Base-by-base conservation (phyloP, 2,113 vertebrate genomes). In the Hemiscyllium ocellatum region DNA sequence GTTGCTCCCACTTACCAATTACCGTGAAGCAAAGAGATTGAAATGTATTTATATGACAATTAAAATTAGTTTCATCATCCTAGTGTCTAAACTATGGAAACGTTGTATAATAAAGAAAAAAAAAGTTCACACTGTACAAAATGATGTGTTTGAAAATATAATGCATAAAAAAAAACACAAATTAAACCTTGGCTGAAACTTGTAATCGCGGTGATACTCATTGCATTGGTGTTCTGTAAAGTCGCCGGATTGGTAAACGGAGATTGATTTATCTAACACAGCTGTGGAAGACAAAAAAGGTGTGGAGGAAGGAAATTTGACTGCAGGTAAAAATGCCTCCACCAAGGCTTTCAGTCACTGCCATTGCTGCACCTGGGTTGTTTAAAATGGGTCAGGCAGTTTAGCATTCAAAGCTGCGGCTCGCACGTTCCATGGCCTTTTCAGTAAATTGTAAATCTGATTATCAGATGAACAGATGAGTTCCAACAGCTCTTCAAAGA, bases 321-420 rank as follows among this genome's bases (percentile, higher is more conserved):
- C 97, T 97, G 96, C 96, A 97, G 96, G 97, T 97, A 96, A 96
- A 96, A 96, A 97, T 96, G 96, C 96, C 96, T 20, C 96, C 96
- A 96, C 97, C 96, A 95, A 87, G 95, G 96, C 96, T 96, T 97
- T 61, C 97, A 97, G 97, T 96, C 89, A 97, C 97, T 97, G 95
- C 97, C 97, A 97, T 96, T 97, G 96, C 96, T 97, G 26, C 98
- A 98, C 97, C 98, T 98, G 98, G 97, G 96, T 97, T 96, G 97
- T 97, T 96, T 96, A 96, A 97, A 96, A 97, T 96, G 96, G 97
- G 90, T 91, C 96, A 96, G 97, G 97, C 97, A 97, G 97, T 96
- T 96, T 83, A 94, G 96, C 96, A 96, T 95, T 52, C 52, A 37
- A 91, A 37, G 76, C 76, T 56, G 47, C 65, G 56, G n/a, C 80